Base-by-base conservation (phyloP, 2,888 invertebrate species). In the Esperia sulphurella region DNA sequence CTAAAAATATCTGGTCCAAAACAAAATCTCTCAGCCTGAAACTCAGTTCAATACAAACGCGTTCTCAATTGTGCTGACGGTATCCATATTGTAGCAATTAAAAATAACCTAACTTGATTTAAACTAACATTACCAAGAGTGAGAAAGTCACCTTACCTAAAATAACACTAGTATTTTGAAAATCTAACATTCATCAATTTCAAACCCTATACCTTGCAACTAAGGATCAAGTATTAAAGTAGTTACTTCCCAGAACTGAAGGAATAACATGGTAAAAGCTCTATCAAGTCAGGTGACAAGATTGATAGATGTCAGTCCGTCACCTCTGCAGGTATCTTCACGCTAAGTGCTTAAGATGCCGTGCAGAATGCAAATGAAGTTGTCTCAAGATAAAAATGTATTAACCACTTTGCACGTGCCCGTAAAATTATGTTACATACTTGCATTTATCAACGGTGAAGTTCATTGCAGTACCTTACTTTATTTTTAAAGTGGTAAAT, bases 231-330 rank as follows among this genome's bases (percentile, higher is more conserved):
- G n/a, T 10, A 21, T 21, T 6, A 4, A 3, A 29, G 14, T n/a
- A 14, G 14, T 9, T 13, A 31, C 14, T 14, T 31, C 10, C n/a
- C 28, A 43, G 33, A 43, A 43, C 31, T 43, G 14, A 35, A n/a
- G 1, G 35, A 9, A 33, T 10, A 21, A 21, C 21, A 21, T 31
- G 10, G 31, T 31, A n/a, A 45, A 39, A 14, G 33, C 47, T 8
- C 14, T 78, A 76, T 78, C 75, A 52, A 53, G 52, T 58, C 14
- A 46, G 28, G 38, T 28, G 45, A 45, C 50, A 46, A 69, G 78
- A 80, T 68, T 73, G 81, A 81, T 82, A 68, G 62, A 63, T 71
- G 82, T 77, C 79, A 76, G 65, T 47, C 53, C 66, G 68, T 71
- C 75, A 71, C 73, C 44, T 43, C 44, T 55, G 52, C 54, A 6